These are phyloP conservation scores for Hirtodrosophila cameraria DNA, from an alignment of 2,888 invertebrate species.

Conservation along the genomic window DNA sequence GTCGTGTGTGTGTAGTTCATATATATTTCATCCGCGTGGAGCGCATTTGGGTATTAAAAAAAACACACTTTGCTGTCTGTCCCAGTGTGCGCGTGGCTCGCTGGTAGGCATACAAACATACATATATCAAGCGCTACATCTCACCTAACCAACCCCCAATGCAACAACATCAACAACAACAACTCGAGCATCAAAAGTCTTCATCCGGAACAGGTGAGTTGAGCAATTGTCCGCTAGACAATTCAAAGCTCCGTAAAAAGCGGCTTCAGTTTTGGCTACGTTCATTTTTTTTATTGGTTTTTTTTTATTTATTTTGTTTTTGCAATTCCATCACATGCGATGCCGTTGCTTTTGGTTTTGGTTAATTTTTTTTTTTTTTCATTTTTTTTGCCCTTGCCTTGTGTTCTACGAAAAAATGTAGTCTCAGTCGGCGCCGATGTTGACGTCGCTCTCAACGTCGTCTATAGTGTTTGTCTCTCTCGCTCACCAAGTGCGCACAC, in stretches of 20 bases:
- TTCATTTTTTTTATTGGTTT: conserved; percentile 12
- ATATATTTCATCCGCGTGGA: conserved; percentile 64
- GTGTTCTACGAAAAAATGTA: conserved; percentile 26
- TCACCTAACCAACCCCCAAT: conserved; percentile 36
- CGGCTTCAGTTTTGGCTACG: conserved; percentile 20
- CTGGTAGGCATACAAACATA: conserved; percentile 3
- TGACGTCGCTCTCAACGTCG: conserved; percentile 36
- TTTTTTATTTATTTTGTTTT: conserved; percentile 18
- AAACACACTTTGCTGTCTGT: conserved; percentile 14
- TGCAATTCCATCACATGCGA: conserved; percentile 26
- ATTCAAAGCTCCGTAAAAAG: conserved; percentile 26
- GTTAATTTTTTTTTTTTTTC: conserved; percentile 13
- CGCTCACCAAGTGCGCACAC: conserved; percentile 55
- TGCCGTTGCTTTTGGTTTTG: conserved; percentile 40
- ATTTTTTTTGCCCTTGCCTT: conserved; percentile 28
- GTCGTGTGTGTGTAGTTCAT: conserved; percentile 56
- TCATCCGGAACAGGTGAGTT: conserved; percentile 55
- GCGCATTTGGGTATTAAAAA: conserved; percentile 30
- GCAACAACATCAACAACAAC: conserved; percentile 25
- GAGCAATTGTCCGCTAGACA: conserved; percentile 9
- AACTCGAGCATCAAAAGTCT: conserved; percentile 19
- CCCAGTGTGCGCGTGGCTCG: conserved; percentile 46
- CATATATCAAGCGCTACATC: neutral
- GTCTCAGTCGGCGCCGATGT: conserved; percentile 17
- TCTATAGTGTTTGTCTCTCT: conserved; percentile 22